Evolutionary conservation across 2,888 invertebrate species (phyloP).

Genomic region (Microchrysa polita): DNA sequence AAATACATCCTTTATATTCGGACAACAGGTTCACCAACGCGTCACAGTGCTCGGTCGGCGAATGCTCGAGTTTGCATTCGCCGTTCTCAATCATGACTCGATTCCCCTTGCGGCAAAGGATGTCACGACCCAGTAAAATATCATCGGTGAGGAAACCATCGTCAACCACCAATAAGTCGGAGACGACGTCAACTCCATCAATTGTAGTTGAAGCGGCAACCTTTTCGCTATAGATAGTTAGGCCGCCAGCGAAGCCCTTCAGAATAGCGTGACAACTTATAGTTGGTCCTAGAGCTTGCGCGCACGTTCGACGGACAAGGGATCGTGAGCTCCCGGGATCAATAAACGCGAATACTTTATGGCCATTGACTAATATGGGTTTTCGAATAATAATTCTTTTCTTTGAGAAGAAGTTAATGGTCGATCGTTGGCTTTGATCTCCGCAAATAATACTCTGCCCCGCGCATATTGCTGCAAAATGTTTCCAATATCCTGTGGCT

Average conservation of each 20-base stretch:
- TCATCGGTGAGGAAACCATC: conserved; percentile 12
- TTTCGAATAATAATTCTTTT: neutral
- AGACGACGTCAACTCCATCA: conserved; percentile 37
- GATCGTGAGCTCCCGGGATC: neutral
- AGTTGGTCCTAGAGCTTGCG: neutral
- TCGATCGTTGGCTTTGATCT: too few relatives aligned
- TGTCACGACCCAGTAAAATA: too few relatives aligned
- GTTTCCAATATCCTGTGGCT: too few relatives aligned
- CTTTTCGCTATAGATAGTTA: conserved; percentile 39
- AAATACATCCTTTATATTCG: too few relatives aligned
- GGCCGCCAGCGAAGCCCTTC: neutral
- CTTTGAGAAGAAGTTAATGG: too few relatives aligned
- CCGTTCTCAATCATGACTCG: neutral
- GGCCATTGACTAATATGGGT: neutral
- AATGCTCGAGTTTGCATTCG: too few relatives aligned
- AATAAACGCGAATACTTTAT: neutral
- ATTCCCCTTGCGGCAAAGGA: neutral
- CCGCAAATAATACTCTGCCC: too few relatives aligned
- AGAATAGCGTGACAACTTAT: neutral
- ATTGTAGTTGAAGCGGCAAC: conserved; percentile 40
- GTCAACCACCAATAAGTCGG: conserved; percentile 42
- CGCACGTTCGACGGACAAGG: neutral
- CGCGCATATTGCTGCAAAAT: too few relatives aligned
- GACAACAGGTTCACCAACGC: too few relatives aligned
- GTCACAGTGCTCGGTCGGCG: too few relatives aligned